These are phyloP conservation scores for Rotaria magnacalcarata DNA, from an alignment of 2,888 invertebrate species.

Conservation along the genomic window DNA sequence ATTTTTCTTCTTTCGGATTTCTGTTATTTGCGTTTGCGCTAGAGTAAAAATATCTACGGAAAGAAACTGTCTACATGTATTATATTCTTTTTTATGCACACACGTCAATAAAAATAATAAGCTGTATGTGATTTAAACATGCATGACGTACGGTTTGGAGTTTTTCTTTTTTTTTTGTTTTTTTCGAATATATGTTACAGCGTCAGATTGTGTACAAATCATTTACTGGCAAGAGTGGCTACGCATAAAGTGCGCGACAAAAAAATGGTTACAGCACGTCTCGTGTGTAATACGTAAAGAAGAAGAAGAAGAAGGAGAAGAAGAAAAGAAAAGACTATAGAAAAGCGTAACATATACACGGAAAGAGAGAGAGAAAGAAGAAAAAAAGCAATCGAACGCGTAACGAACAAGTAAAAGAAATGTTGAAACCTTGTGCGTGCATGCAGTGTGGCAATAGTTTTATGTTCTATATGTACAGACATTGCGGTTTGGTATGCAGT, in stretches of 20 bases:
- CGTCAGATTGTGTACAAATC: not conserved
- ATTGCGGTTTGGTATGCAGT: not conserved
- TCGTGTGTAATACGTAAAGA: not conserved
- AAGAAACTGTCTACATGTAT: not conserved
- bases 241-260: not conserved
- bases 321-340: not conserved
- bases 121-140: not conserved
- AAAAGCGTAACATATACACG: not conserved
- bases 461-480: not conserved
- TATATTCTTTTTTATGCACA: too few species aligned
- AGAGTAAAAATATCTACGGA: not conserved
- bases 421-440: conserved; percentile 13
- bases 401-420: conserved; percentile 20
- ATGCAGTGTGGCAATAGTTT: conserved; percentile 12
- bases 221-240: not conserved
- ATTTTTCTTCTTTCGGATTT: not conserved
- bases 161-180: conserved; percentile 1
- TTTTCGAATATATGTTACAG: not conserved
- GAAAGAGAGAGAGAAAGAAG: not conserved
- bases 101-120: not conserved
- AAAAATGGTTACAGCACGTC: conserved; percentile 6
- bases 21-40: not conserved
- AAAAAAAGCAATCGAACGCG: not conserved
- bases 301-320: not conserved
- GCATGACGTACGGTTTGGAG: not conserved